Base-by-base conservation (phyloP, 2,888 invertebrate species). In the Carpatolechia fugitivella region DNA sequence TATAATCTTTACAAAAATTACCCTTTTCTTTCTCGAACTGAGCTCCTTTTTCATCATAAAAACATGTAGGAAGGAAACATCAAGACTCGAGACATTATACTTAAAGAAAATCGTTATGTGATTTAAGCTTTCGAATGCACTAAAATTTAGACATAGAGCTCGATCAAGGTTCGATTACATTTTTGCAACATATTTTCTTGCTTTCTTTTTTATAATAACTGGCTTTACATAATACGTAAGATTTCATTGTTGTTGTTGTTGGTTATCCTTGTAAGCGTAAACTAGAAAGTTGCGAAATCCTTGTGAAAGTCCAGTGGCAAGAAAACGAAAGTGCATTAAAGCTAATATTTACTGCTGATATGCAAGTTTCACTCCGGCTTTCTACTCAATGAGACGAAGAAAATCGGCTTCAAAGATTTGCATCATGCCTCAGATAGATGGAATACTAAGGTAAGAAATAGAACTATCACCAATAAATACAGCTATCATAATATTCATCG, bases 321-420 rank as follows among this genome's bases (percentile, higher is more conserved):
- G 72, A 76, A 68, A 79, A 69, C 70, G 76, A 78, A 72, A 74
- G 73, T 80, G 74, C 75, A 77, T 78, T n/a, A 68, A 76, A 74
- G 71, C 66, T 72, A 77, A 79, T 76, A 75, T 76, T 80, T 77
- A 76, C 65, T 63, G 57, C 60, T 57, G 60, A 58, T 60, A 62
- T 60, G 63, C 66, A 55, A 65, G 67, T 76, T 72, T 72, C 73
- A 66, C 74, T 64, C 56, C 46, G 59, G 69, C 82, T 82, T 82
- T 83, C 82, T 82, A 78, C 38, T 53, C 38, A 31, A 63, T 61
- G 54, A 61, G 59, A 58, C 48, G 57, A 66, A 61, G 60, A 59
- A 63, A 61, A 54, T 54, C 11, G 31, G 10, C 44, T 6, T 24
- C 13, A 24, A 7, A 29, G 20, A 20, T 29, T 33, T n/a, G 24